These are phyloP conservation scores for Embiotoca jacksoni DNA, from an alignment of 2,113 vertebrate species.

Conservation along the genomic window DNA sequence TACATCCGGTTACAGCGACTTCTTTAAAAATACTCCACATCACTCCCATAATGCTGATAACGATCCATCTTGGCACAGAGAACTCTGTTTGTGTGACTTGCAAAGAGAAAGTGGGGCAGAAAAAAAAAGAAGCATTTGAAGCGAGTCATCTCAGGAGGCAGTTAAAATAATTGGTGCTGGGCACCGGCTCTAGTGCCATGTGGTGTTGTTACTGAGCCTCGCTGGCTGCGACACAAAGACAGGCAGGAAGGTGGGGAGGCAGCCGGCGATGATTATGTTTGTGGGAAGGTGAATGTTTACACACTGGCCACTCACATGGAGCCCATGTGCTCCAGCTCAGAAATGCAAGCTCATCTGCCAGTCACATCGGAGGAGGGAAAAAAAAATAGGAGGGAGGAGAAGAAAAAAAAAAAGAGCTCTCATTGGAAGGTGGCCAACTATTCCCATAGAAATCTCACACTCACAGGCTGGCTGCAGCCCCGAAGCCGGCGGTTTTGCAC, in stretches of 20 bases:
- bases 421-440: constrained; percentile 92
- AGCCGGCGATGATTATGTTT: constrained; percentile 63
- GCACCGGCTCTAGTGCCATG: constrained; percentile 65
- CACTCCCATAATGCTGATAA: constrained; percentile 41
- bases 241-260: constrained; percentile 52
- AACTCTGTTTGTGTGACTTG: constrained; percentile 31
- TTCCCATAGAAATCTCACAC: constrained; percentile 96
- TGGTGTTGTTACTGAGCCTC: constrained; percentile 68
- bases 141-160: constrained; percentile 66
- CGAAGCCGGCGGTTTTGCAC: constrained; percentile 92
- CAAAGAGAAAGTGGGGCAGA: constrained; percentile 8
- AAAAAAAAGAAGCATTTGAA: constrained; percentile 20
- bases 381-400: constrained; percentile 33
- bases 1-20: not conserved
- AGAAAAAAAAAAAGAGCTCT: constrained; percentile 35
- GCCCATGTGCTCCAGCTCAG: constrained; percentile 89
- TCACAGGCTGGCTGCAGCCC: constrained; percentile 93
- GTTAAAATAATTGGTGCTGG: constrained; percentile 73
- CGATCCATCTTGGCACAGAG: constrained; percentile 57
- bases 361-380: constrained; percentile 88
- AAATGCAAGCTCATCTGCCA: constrained; percentile 92
- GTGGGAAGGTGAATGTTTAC: constrained; percentile 83
- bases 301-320: constrained; percentile 88
- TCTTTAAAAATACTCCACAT: constrained; percentile 42
- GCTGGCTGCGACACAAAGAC: constrained; percentile 71